Base-by-base conservation (phyloP, 2,113 vertebrate genomes). In the Microtus ochrogaster region DNA sequence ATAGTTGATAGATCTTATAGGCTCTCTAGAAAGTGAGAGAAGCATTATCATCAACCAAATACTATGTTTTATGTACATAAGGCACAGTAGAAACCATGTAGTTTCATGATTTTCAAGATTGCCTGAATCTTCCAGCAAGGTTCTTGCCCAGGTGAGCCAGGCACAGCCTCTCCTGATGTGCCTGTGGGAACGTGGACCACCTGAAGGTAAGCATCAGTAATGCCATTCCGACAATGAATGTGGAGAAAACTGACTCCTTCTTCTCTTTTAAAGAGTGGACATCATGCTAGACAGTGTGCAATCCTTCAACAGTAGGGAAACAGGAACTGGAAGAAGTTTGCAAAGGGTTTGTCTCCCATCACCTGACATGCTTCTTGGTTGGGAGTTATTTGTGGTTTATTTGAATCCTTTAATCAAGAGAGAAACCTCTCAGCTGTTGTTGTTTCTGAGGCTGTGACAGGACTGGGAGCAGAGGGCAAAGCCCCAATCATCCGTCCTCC, bases 401-500 rank as follows among this genome's bases (percentile, higher is more conserved):
- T 13, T 36, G 41, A 90, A 58, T 49, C 33, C 36, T 73, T 73
- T 83, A 86, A 13, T 88, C 21, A 41, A 82, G 76, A n/a, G 44
- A 92, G n/a, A 87, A 33, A 81, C 83, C 3, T 44, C 14, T 89
- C 39, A 30, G 30, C 19, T 83, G 68, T 22, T 7, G 1, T 66
- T 47, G 0, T 76, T 13, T 92, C 65, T 66, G 7, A 84, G 58
- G 8, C 61, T 74, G 0, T 82, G 28, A 2, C 26, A 24, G 68
- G 49, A 90, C 12, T 52, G 24, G 63, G 61, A 91, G 52, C 22
- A 86, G 24, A 96, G 66, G 90, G 83, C 55, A 79, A 72, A 81
- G 63, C 61, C 63, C 77, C 66, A 33, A 70, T 76, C 14, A 21
- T 41, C 65, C 58, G 24, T n/a, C 52, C 19, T 84, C 47, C 28